phyloP scores from a whole-genome alignment of 2,113 vertebrate genomes.

The Hydrochoerus hydrochaeris region DNA sequence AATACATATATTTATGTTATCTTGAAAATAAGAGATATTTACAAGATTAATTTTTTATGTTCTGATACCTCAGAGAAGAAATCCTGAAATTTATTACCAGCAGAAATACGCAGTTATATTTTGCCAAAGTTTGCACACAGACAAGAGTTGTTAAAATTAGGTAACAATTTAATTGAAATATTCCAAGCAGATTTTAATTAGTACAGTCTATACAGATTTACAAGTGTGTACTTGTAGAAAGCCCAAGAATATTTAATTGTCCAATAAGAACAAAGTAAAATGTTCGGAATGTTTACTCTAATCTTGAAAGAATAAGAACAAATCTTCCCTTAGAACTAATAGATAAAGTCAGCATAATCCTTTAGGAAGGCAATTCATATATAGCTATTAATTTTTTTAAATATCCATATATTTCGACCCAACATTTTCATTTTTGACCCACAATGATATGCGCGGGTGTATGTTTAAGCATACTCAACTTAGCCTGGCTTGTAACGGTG shows the following conservation, averaged over 20 bases:
- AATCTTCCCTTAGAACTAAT: constrained; percentile 19
- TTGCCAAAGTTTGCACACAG: background rate
- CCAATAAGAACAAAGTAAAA: background rate
- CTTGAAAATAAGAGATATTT: constrained; percentile 34
- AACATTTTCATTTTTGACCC: background rate
- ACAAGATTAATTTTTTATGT: constrained; percentile 1
- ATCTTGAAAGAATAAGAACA: constrained; percentile 17
- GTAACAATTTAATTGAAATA: constrained; percentile 28
- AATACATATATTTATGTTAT: background rate
- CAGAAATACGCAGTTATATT: background rate
- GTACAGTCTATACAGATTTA: background rate
- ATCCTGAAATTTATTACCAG: constrained; percentile 35
- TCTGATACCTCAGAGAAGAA: constrained; percentile 4
- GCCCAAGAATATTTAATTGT: background rate
- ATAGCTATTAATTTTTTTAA: background rate
- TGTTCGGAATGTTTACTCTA: constrained; percentile 23
- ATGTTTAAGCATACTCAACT: background rate
- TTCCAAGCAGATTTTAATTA: background rate
- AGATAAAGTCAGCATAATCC: background rate
- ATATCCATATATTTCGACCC: background rate
- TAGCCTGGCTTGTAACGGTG: background rate
- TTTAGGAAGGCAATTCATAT: background rate
- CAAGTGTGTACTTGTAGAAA: background rate
- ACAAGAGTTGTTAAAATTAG: background rate
- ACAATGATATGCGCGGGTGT: background rate